Evolutionary conservation across 2,113 vertebrate genomes (phyloP), one percentile per base, ranked within the genome.

Genomic region (Bungarus multicinctus): DNA sequence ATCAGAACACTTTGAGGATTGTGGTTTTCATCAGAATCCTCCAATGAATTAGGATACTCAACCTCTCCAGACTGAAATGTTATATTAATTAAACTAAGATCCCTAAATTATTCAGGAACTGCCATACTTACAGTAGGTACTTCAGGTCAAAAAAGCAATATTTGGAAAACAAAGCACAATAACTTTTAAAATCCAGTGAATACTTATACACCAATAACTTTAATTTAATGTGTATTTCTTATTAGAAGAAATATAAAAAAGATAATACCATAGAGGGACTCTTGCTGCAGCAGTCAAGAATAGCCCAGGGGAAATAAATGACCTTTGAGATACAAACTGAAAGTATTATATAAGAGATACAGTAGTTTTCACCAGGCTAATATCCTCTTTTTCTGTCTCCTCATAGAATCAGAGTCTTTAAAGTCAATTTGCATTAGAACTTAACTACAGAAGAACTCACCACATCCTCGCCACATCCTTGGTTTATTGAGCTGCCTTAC

Each of bases 21-120:
- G 54, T 20, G 11, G 34, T 23, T 60, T 50, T 53, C 86, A 88
- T 58, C 69, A 53, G 18, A 60, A 86, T 50, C 88, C 88, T 58
- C 30, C 85, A 57, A 90, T 50, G 88, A 93, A 93, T 50, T 90
- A 52, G 12, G 55, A 47, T 39, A 43, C 45, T 25, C 39, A 52
- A 60, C 3, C 9, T 85, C 53, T 81, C 81, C 39, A 60, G 88
- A 25, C n/a, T 64, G 16, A 69, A 60, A 85, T 30, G 9, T 60
- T 86, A 43, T 47, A 85, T 58, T 88, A 60, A 90, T 93, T 85
- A 93, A 93, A 90, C n/a, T 30, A 64, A 87, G 88, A 90, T 86
- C 12, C n/a, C n/a, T 90, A 54, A 93, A 86, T 90, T 64, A 86
- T 87, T 86, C 88, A 93, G 74, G 54, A 90, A 34, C 45, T 25